Evolutionary conservation across 1,140 invertebrate genomes (phyloP).

Genomic region (Drosophila orena): DNA sequence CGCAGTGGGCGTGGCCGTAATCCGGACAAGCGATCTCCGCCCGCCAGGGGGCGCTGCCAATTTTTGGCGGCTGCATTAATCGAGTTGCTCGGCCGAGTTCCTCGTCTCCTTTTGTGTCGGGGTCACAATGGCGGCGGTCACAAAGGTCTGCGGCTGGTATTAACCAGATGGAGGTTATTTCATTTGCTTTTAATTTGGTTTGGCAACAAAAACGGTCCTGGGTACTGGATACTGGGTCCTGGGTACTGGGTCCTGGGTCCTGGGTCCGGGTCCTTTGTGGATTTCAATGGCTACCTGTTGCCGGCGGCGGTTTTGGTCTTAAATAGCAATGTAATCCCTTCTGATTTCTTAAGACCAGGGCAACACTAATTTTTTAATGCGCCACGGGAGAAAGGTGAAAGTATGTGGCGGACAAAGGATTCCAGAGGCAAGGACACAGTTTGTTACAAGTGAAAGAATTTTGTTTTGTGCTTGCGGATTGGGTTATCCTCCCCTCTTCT

Average conservation of each 20-base stretch:
- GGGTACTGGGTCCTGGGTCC: too few species aligned
- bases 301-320: slow-evolving; percentile 29
- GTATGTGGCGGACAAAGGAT: slow-evolving; percentile 14
- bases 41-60: slow-evolving; percentile 30
- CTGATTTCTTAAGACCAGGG: slow-evolving; percentile 65
- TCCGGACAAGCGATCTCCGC: slow-evolving; percentile 22
- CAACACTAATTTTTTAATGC: slow-evolving; percentile 75
- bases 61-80: slow-evolving; percentile 52
- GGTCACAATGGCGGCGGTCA: slow-evolving; percentile 49
- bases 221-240: too few species aligned
- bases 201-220: slow-evolving; percentile 19
- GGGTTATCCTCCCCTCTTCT: background rate
- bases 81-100: slow-evolving; percentile 37
- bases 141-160: slow-evolving; percentile 59
- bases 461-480: background rate
- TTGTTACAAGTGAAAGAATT: slow-evolving; percentile 21
- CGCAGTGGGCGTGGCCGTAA: slow-evolving; percentile 35
- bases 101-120: slow-evolving; percentile 31
- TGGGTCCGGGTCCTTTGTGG: slow-evolving; percentile 42
- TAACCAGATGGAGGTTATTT: slow-evolving; percentile 75
- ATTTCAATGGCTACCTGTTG: slow-evolving; percentile 59
- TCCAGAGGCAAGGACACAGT: slow-evolving; percentile 17
- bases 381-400: slow-evolving; percentile 18
- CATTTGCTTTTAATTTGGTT: slow-evolving; percentile 79
- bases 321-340: slow-evolving; percentile 65